These are phyloP conservation scores for Cotesia congregata DNA, from an alignment of 2,888 invertebrate genomes.

Conservation along the genomic window DNA sequence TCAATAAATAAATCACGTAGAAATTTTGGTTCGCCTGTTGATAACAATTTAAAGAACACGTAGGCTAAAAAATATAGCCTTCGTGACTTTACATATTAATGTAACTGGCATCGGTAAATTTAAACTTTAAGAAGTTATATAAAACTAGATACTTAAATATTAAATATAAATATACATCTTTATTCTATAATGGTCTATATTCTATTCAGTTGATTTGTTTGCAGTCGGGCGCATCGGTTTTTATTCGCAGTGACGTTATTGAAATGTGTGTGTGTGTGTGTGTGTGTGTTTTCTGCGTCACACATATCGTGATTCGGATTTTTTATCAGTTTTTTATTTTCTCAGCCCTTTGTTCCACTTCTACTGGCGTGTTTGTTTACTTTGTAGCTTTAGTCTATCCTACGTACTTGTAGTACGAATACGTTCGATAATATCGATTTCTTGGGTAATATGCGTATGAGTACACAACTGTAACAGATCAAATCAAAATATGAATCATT, in stretches of 20 bases:
- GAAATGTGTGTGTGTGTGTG: not conserved
- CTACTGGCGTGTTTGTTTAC: not conserved
- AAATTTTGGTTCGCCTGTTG: too few relatives aligned
- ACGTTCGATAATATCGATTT: constrained; percentile 25
- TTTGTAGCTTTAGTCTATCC: constrained; percentile 14
- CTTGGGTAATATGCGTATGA: constrained; percentile 51
- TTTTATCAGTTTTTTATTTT: not conserved
- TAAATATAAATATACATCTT: not conserved
- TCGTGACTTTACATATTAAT: too few relatives aligned
- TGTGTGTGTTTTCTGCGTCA: not conserved
- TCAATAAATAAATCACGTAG: too few relatives aligned
- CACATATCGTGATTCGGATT: not conserved
- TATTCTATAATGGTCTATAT: not conserved
- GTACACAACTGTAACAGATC: constrained; percentile 57
- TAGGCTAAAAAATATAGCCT: too few relatives aligned
- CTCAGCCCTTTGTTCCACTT: not conserved
- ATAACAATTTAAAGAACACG: too few relatives aligned
- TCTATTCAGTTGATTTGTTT: not conserved
- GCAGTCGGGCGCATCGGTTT: not conserved
- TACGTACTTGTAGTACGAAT: constrained; percentile 21
- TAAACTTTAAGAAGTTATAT: not conserved
- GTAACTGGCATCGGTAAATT: not conserved
- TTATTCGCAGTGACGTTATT: not conserved
- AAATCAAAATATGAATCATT: constrained; percentile 7
- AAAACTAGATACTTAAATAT: not conserved